Conservation (phyloP, 2,888 invertebrate species). For the Rhimphoctona megacephalus region DNA sequence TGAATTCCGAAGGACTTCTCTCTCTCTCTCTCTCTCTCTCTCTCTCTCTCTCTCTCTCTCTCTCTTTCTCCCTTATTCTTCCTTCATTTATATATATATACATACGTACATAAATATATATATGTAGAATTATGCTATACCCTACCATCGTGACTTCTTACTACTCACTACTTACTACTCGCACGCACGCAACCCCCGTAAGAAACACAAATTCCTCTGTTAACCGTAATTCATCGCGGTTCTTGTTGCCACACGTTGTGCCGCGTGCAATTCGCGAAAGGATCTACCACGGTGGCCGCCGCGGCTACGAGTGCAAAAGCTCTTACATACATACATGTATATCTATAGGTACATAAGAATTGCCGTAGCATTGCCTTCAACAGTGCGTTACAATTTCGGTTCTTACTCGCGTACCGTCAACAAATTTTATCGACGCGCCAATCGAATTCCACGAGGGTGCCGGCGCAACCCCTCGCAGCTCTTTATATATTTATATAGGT, state of each 20-base stretch:
- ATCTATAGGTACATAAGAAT: slow-evolving; percentile 25
- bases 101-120: background rate
- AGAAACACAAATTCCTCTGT: slow-evolving; percentile 83
- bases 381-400: slow-evolving; percentile 78
- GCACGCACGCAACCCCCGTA: slow-evolving; percentile 70
- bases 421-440: slow-evolving; percentile 80
- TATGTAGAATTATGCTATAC: slow-evolving; percentile 22
- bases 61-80: background rate
- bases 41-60: slow-evolving; percentile 36
- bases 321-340: background rate
- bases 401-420: slow-evolving; percentile 77
- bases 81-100: slow-evolving; percentile 1
- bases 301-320: slow-evolving; percentile 47
- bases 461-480: slow-evolving; percentile 49
- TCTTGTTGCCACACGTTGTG: slow-evolving; percentile 70
- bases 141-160: slow-evolving; percentile 38
- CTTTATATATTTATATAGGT: background rate
- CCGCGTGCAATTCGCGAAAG: slow-evolving; percentile 63
- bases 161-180: slow-evolving; percentile 45
- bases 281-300: slow-evolving; percentile 45
- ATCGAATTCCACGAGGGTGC: slow-evolving; percentile 71
- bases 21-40: slow-evolving; percentile 21
- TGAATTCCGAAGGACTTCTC: slow-evolving; percentile 80
- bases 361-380: slow-evolving; percentile 70
- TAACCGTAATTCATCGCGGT: slow-evolving; percentile 82